Conservation (phyloP, 2,797 vertebrate species). For the Dromococcyx pavoninus region DNA sequence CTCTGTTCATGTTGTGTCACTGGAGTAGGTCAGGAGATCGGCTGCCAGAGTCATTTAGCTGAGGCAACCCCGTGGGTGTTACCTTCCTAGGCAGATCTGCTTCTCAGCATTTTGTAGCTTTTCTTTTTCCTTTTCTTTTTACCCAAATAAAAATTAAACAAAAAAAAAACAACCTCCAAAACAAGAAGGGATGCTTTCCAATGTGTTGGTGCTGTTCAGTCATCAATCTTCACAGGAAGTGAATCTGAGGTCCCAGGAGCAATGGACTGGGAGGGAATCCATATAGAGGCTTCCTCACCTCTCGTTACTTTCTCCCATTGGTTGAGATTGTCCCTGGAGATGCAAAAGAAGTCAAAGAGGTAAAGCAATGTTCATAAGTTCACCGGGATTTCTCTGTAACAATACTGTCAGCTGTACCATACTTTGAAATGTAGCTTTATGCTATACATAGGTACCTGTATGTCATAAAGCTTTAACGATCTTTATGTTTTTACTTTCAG, state of each 20-base stretch:
- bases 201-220: constrained; percentile 75
- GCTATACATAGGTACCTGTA: background rate
- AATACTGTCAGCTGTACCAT: background rate
- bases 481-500: background rate
- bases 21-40: background rate
- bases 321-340: constrained; percentile 88
- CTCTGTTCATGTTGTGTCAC: background rate
- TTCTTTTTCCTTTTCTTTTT: background rate
- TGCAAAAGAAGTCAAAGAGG: background rate
- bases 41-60: constrained; percentile 9
- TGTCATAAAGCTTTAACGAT: background rate
- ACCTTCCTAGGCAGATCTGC: constrained; percentile 33
- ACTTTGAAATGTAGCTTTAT: background rate
- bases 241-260: constrained; percentile 74
- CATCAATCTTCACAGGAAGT: constrained; percentile 87
- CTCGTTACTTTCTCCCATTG: constrained; percentile 94
- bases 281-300: constrained; percentile 82
- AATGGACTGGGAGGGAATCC: constrained; percentile 67
- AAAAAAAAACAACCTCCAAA: constrained; percentile 27
- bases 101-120: constrained; percentile 40
- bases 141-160: background rate
- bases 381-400: background rate
- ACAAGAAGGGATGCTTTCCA: constrained; percentile 5
- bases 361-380: background rate
- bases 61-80: background rate